phyloP scores from a whole-genome alignment of 2,888 invertebrate genomes.

The Odontomyia ornata region DNA sequence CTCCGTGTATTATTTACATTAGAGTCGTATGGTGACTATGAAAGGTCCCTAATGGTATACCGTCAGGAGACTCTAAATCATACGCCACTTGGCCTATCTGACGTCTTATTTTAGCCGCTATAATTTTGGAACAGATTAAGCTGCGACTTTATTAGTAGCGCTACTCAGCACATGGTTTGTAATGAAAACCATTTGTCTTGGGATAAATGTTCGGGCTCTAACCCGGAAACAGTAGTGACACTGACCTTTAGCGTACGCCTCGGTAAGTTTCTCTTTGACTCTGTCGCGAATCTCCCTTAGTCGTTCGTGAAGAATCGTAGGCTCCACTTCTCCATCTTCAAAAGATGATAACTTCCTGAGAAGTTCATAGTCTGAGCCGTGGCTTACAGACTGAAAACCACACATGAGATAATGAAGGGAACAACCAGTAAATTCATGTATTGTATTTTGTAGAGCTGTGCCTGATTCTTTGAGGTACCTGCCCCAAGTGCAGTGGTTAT shows the following conservation, averaged over 20 bases:
- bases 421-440: constrained; percentile 27
- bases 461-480: not conserved
- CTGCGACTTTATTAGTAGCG: not conserved
- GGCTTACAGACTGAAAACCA: not conserved
- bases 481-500: constrained; percentile 28
- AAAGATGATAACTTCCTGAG: not conserved
- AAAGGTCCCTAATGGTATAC: too few relatives aligned
- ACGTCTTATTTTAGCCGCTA: too few relatives aligned
- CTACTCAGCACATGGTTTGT: not conserved
- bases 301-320: not conserved
- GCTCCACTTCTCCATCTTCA: not conserved
- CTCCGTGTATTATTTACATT: too few relatives aligned
- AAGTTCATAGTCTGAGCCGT: not conserved
- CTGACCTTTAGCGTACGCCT: not conserved
- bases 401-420: constrained; percentile 47
- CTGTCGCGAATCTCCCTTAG: not conserved
- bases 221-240: not conserved
- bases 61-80: too few relatives aligned
- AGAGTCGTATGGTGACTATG: too few relatives aligned
- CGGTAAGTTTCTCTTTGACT: not conserved
- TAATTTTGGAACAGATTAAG: not conserved
- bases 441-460: constrained; percentile 32
- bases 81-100: too few relatives aligned
- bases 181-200: not conserved
- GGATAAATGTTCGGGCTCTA: not conserved